Evolutionary conservation across 1,140 invertebrate genomes (phyloP), one percentile per base, ranked within the genome.

Genomic region (Bombus superbus): DNA sequence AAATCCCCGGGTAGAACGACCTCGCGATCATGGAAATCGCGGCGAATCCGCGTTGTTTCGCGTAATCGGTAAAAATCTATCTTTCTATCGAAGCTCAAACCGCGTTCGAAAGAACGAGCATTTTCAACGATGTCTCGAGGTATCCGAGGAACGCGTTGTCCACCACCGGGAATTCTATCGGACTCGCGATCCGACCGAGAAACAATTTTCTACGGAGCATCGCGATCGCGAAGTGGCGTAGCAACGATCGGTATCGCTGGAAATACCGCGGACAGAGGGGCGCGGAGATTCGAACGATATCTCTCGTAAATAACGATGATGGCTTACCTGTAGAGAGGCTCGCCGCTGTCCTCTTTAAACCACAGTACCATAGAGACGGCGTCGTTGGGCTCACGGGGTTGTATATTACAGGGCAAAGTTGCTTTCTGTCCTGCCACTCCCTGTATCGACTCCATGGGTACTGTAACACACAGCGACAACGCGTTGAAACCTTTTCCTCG

Each of bases 361-460:
- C 98, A 98, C 11, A 98, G 96, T 75, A 98, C 98, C 97, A 98
- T 98, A 78, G 97, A 97, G 69, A 98, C 97, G 8, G 96, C 96
- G 94, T 98, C 98, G 92, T 97, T 97, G 66, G 96, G 95, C 85
- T 97, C 97, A 85, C 96, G 96, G 4, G 97, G 97, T 88, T 97
- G 96, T 86, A 98, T 98, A 94, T 98, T 97, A 94, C 98, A 98
- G 11, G 98, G 98, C 72, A 98, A 95, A 85, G 96, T 96, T 10
- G 97, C 97, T 92, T 97, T 97, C 93, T 97, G 97, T 18, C 97
- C 97, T 76, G 97, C 95, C 15, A 98, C 97, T 57, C 97, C 98
- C 93, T 97, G 97, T 83, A 98, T 97, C 88, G 97, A 96, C 79
- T 97, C 96, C 92, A 97, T 96, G 28, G 97, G 97, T 94, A 98